Percentiles rank a stretch among this genome's conserved stretches.
Conservation (phyloP, 2,888 invertebrate species). For the Temnothorax rugatulus region DNA sequence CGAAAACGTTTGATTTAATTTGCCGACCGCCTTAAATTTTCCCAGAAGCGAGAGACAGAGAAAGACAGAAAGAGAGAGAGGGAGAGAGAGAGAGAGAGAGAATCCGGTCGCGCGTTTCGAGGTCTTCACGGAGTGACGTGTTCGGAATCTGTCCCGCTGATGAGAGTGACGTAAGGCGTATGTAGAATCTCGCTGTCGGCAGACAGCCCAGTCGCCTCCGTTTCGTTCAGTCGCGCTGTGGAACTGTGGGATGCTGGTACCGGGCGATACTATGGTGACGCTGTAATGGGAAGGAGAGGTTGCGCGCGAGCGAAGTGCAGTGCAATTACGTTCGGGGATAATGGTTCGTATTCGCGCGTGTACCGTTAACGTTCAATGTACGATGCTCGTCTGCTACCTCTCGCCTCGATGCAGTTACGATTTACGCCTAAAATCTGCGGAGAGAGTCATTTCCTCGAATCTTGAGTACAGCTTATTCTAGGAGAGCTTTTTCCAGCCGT, state of each 20-base stretch:
- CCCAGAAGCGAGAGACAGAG: background rate
- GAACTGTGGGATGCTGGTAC: constrained; percentile 11
- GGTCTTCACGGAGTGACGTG: background rate
- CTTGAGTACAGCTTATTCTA: background rate
- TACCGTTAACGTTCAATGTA: constrained; percentile 7
- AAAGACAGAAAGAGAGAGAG: background rate
- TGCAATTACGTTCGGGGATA: constrained; percentile 39
- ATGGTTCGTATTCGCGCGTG: constrained; percentile 44
- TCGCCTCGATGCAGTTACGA: background rate
- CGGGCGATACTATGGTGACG: background rate
- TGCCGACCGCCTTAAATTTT: background rate
- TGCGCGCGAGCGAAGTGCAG: constrained; percentile 40
- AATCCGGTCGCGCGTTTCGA: background rate
- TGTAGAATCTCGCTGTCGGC: background rate
- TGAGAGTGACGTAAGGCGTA: background rate
- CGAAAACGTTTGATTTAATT: constrained; percentile 5
- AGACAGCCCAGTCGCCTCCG: background rate
- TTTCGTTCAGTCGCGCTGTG: background rate
- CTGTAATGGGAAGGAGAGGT: constrained; percentile 33
- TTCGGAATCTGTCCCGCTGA: background rate
- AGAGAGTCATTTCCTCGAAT: background rate
- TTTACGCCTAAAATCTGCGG: background rate
- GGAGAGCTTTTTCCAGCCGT: background rate
- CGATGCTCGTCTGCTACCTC: background rate
- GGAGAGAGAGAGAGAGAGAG: background rate